A percentile compares a stretch with the other conserved stretches of the same genome.
phyloP scores from a whole-genome alignment of 2,888 invertebrate species.

The Chrysolina haemoptera region DNA sequence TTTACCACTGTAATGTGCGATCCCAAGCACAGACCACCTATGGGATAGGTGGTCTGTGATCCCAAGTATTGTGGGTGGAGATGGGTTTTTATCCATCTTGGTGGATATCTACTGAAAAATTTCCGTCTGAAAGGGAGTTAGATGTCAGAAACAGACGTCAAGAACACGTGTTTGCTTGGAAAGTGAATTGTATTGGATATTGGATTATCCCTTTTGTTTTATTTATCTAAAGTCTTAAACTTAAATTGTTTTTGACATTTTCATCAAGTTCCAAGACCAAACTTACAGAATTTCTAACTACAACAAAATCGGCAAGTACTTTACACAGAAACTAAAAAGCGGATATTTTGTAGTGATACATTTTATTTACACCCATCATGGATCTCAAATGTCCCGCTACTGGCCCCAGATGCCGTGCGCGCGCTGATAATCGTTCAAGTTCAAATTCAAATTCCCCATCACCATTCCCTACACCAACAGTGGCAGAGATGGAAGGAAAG shows the following conservation, averaged over 20 bases:
- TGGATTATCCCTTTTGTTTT: not conserved
- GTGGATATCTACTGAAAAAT: too few relatives aligned
- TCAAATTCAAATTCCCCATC: conserved; percentile 1
- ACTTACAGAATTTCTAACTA: too few relatives aligned
- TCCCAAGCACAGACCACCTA: too few relatives aligned
- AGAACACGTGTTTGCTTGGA: too few relatives aligned
- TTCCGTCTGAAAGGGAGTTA: too few relatives aligned
- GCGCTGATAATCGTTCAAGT: conserved; percentile 30
- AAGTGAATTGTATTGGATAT: too few relatives aligned
- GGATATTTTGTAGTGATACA: not conserved
- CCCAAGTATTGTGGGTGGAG: too few relatives aligned
- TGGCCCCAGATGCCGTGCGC: conserved; percentile 49
- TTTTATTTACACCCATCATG: conserved; percentile 25
- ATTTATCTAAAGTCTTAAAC: not conserved
- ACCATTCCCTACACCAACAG: not conserved
- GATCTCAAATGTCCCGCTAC: conserved; percentile 47
- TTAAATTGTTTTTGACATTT: not conserved
- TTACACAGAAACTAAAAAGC: not conserved
- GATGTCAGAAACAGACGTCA: too few relatives aligned
- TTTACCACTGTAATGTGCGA: too few relatives aligned
- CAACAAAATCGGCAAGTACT: not conserved
- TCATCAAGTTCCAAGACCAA: not conserved
- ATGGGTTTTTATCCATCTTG: too few relatives aligned
- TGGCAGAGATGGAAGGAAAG: conserved; percentile 71
- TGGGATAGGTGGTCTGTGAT: too few relatives aligned